phyloP scores from a whole-genome alignment of 2,888 invertebrate genomes.

The Brassicogethes aeneus region DNA sequence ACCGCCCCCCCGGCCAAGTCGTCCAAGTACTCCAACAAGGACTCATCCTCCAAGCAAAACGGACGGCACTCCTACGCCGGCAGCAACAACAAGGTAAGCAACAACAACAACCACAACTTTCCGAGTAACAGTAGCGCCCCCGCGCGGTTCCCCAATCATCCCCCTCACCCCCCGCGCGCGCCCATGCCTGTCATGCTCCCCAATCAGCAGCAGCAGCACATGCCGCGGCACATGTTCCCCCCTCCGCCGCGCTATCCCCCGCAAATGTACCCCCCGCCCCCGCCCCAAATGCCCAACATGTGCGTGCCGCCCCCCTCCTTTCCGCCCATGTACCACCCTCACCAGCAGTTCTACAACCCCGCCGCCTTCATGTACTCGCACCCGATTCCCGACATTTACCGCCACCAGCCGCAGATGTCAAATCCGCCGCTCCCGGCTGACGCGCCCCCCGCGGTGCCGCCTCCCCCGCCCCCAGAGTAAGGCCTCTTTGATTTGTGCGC shows the following conservation, averaged over 20 bases:
- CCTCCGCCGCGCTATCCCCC: neutral
- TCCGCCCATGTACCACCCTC: constrained; percentile 18
- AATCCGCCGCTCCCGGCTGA: constrained; percentile 47
- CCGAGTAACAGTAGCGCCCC: constrained; percentile 6
- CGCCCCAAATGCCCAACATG: constrained; percentile 21
- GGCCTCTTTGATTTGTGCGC: neutral
- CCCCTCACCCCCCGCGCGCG: constrained; percentile 3
- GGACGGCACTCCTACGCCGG: constrained; percentile 36
- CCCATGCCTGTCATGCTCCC: neutral
- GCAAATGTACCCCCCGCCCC: constrained; percentile 13
- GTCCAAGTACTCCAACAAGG: constrained; percentile 27
- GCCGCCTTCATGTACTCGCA: constrained; percentile 33
- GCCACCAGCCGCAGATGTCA: constrained; percentile 20
- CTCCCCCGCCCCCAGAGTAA: constrained; percentile 49
- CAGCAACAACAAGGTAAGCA: constrained; percentile 38
- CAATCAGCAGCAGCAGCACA: neutral
- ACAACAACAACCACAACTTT: constrained; percentile 7
- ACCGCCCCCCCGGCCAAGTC: constrained; percentile 35
- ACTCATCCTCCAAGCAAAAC: constrained; percentile 35
- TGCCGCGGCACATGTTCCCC: constrained; percentile 4
- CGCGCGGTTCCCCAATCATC: constrained; percentile 5
- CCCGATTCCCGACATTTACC: constrained; percentile 27
- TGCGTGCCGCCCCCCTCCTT: constrained; percentile 27
- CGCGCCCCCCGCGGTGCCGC: constrained; percentile 53
- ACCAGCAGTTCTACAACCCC: constrained; percentile 26